phyloP scores from a whole-genome alignment of 2,113 vertebrate genomes.

The Oenanthe melanoleuca region DNA sequence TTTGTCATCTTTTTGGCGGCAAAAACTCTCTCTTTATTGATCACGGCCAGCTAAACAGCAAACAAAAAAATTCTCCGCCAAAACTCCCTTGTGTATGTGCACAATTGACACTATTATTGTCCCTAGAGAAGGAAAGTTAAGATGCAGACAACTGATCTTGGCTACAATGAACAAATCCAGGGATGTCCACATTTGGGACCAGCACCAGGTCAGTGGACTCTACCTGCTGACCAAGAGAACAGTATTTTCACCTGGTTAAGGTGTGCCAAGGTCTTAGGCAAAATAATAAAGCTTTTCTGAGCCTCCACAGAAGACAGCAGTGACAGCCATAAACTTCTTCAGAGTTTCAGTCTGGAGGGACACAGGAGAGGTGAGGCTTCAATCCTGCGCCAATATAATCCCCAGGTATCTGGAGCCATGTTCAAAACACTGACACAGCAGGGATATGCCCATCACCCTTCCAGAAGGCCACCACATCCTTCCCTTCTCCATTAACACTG shows the following conservation, averaged over 20 bases:
- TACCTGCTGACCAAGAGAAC: not conserved
- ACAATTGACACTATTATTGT: not conserved
- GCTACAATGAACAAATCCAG: not conserved
- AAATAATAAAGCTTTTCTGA: not conserved
- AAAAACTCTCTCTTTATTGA: not conserved
- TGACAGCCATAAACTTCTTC: not conserved
- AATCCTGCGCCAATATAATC: not conserved
- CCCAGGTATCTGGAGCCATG: rapidly evolving
- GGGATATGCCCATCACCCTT: not conserved
- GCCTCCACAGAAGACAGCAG: not conserved
- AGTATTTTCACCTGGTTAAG: not conserved
- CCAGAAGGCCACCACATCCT: not conserved
- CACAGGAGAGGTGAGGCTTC: not conserved
- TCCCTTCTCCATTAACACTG: not conserved
- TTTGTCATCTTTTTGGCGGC: not conserved
- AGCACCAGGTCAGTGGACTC: rapidly evolving
- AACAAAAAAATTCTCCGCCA: not conserved
- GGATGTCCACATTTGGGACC: rapidly evolving
- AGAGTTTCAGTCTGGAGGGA: not conserved
- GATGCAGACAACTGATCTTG: not conserved
- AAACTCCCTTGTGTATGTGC: not conserved
- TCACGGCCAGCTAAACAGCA: not conserved
- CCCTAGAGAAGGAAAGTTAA: not conserved
- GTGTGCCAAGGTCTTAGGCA: not conserved
- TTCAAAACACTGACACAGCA: not conserved